Base-by-base conservation (phyloP, 2,797 vertebrate genomes). In the Percopsis omiscomaycus region DNA sequence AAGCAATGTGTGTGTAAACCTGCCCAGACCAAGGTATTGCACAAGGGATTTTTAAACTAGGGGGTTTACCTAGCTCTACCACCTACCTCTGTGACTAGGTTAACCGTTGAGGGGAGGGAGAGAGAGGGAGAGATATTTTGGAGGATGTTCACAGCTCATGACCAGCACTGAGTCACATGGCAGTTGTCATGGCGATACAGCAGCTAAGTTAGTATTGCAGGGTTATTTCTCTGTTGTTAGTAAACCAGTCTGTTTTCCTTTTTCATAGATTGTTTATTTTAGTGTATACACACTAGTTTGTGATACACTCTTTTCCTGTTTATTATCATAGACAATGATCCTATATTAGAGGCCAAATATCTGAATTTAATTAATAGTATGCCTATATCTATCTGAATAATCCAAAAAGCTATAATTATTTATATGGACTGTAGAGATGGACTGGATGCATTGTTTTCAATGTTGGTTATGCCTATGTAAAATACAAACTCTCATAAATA, bases 171-270 rank as follows among this genome's bases (percentile, higher is more conserved):
- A 69, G 77, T 90, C 89, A 89, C 83, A 57, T 89, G 86, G 79
- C 56, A 4, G 86, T 91, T 88, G 72, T 82, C 78, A 80, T 83
- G 86, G 75, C 82, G 29, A 90, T 60, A 15, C 68, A 74, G 82
- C 85, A 85, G 85, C 73, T 80, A 69, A 85, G 84, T 84, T 84
- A 70, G 77, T 74, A 66, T 74, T 75, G 74, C 68, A 29, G 77
- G 59, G 60, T 78, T 86, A 56, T 84, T 75, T 56, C 59, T 61
- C 44, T 62, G 66, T 55, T 64, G 53, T 61, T 48, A 51, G 59
- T 58, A 13, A 70, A 4, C 60, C 37, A 15, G 58, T 22, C 22
- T 22, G 22, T 22, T 22, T 63, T 32, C 13, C 50, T 29, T 56
- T 30, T 58, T 45, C 42, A 30, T 70, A 53, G 12, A 68, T 61